Evolutionary conservation across 2,797 vertebrate genomes (phyloP).

Genomic region (Fratercula arctica): DNA sequence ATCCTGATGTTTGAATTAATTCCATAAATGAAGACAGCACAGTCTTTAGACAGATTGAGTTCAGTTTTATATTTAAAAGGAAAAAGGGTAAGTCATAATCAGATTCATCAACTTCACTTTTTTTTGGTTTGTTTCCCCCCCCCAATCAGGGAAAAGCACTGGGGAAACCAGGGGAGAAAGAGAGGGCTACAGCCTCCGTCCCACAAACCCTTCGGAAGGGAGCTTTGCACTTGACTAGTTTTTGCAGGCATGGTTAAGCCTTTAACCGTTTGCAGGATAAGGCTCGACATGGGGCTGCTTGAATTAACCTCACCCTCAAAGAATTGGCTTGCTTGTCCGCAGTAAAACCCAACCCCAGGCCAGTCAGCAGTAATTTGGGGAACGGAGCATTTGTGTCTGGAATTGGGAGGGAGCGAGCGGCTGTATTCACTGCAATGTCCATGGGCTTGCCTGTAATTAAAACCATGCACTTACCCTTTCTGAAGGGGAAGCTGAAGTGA

Average conservation of each 20-base stretch:
- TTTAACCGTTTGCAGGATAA: background rate
- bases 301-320: background rate
- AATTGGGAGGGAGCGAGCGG: background rate
- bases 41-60: background rate
- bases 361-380: slow-evolving; percentile 27
- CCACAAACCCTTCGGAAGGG: background rate
- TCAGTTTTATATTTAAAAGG: background rate
- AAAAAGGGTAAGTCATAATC: background rate
- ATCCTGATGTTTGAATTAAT: background rate
- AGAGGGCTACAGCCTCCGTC: background rate
- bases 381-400: background rate
- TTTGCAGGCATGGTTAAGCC: background rate
- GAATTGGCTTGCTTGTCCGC: background rate
- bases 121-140: too few species aligned
- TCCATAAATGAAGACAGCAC: background rate
- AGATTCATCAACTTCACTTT: background rate
- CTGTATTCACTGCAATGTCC: background rate
- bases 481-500: background rate
- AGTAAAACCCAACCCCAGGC: slow-evolving; percentile 5
- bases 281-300: background rate
- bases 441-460: background rate
- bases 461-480: background rate
- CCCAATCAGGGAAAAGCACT: background rate
- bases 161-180: background rate
- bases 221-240: background rate